Evolutionary conservation across 2,888 invertebrate species (phyloP).

Genomic region (Parapristionchus giblindavisi): DNA sequence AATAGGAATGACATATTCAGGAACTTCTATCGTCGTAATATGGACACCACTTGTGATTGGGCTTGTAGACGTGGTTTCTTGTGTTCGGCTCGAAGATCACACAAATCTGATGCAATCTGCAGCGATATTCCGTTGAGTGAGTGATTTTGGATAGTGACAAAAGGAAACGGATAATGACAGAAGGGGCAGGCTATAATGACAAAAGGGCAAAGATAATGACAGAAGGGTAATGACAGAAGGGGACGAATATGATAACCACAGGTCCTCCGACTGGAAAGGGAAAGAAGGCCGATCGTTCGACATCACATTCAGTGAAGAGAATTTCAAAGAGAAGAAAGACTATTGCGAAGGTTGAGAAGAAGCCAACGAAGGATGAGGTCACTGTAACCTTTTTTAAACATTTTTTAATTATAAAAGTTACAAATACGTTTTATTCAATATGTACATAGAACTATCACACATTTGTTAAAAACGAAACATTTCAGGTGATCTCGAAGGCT

Average conservation of each 20-base stretch:
- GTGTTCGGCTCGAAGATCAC: conserved; percentile 20
- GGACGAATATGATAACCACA: background rate
- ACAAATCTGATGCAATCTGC: conserved; percentile 10
- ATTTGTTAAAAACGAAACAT: too few species aligned
- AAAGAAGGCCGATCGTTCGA: background rate
- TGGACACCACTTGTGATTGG: conserved; percentile 7
- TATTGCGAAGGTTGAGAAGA: background rate
- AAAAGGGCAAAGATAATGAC: background rate
- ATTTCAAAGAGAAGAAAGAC: conserved; percentile 18
- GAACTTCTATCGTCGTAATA: conserved; percentile 27
- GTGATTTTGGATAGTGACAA: too few species aligned
- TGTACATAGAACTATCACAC: too few species aligned
- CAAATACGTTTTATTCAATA: too few species aligned
- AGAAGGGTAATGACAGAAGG: background rate
- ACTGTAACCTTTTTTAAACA: too few species aligned
- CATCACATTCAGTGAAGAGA: background rate
- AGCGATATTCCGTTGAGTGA: conserved; percentile 15
- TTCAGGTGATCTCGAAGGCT: background rate
- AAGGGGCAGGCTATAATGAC: background rate
- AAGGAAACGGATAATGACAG: background rate
- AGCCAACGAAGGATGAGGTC: conserved; percentile 14
- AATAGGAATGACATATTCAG: background rate
- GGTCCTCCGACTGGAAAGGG: conserved; percentile 15
- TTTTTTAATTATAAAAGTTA: too few species aligned
- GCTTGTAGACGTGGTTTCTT: conserved; percentile 19